Base-by-base conservation (phyloP, 2,113 vertebrate species). In the Recurvirostra avosetta region DNA sequence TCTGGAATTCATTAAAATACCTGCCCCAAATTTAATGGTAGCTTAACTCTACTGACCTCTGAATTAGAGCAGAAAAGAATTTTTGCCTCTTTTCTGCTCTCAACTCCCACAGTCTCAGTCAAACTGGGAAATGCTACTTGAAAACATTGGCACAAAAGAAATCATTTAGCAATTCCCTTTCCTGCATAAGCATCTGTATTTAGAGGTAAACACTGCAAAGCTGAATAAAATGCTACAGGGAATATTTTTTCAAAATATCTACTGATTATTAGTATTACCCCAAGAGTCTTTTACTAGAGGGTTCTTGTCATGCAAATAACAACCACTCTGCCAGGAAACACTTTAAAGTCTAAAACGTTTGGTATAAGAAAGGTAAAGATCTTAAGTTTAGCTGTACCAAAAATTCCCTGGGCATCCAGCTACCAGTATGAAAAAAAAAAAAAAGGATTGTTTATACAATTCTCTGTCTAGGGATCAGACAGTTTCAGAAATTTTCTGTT, bases 81-180 rank as follows among this genome's bases (percentile, higher is more conserved):
- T 55, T 66, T 62, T 76, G 25, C 55, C n/a, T 86, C 71, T 86
- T 79, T 78, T 71, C 19, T 34, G 27, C 34, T 96, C 25, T 58
- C 34, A 87, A 14, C 23, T 87, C 32, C 36, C 50, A 81, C 17
- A 89, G 12, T 90, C 68, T 79, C 38, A 81, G n/a, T 84, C 63
- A 96, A 94, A 92, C 45, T 84, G 62, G 75, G 76, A 94, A 96
- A 87, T 32, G 62, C 11, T 75, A 94, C 91, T 92, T 85, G 21
- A 93, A 67, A 96, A 91, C 56, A 81, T 1, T 77, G 92, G n/a
- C 52, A 75, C 43, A 86, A 93, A 96, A 90, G 43, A 83, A 95
- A 86, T 52, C 5, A 76, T 90, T 95, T 90, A 83, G 50, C 53
- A 67, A 27, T 79, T 83, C 76, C 55, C 40, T 61, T 91, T 94